Evolutionary conservation across 2,888 invertebrate genomes (phyloP).

Genomic region (Megastigmus dorsalis): DNA sequence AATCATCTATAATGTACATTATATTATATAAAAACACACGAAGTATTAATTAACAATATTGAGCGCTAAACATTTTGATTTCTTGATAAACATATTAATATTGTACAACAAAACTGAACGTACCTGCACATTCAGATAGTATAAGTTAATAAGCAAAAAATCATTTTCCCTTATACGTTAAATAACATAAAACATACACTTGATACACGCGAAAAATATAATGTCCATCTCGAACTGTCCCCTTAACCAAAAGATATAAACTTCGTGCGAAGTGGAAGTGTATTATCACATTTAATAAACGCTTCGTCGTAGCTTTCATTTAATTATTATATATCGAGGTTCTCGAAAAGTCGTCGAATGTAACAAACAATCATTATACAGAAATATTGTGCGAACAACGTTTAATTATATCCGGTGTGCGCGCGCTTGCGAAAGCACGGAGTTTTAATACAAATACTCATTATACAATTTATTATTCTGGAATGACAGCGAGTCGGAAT

Average conservation of each 20-base stretch:
- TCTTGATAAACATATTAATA: too few relatives aligned
- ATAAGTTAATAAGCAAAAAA: too few relatives aligned
- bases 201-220: neutral
- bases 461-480: constrained; percentile 23
- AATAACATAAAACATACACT: too few relatives aligned
- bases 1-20: neutral
- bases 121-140: too few relatives aligned
- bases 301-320: constrained; percentile 18
- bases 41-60: too few relatives aligned
- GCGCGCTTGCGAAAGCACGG: constrained; percentile 12
- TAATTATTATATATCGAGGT: too few relatives aligned
- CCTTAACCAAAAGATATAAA: constrained; percentile 48
- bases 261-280: constrained; percentile 2
- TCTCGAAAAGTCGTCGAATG: constrained; percentile 4
- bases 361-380: constrained; percentile 13
- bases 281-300: constrained; percentile 46
- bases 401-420: neutral
- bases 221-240: constrained; percentile 43
- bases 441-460: constrained; percentile 30
- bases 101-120: too few relatives aligned
- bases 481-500: constrained; percentile 47
- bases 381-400: constrained; percentile 21
- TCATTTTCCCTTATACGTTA: neutral
- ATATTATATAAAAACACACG: too few relatives aligned
- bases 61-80: too few relatives aligned